A percentile compares a stretch with the other conserved stretches of the same genome.
Evolutionary conservation across 2,888 invertebrate species (phyloP).

Genomic region (Pachymerium ferrugineum): DNA sequence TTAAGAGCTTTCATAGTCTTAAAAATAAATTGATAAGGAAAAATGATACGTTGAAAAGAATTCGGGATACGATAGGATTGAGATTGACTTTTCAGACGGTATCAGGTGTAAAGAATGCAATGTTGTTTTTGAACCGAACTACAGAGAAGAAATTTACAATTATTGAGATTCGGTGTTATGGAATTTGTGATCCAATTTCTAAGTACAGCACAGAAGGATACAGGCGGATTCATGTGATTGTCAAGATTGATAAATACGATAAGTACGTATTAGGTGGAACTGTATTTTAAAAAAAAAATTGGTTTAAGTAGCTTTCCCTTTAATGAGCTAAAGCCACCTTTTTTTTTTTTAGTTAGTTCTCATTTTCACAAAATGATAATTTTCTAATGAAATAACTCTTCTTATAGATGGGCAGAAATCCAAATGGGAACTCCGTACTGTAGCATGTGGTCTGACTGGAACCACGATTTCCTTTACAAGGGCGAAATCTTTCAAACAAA

Average conservation of each 20-base stretch:
- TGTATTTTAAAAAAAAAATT: neutral
- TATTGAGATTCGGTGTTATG: neutral
- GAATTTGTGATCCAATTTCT: neutral
- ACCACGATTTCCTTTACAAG: conserved; percentile 27
- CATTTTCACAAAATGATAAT: no score
- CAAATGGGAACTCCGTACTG: conserved; percentile 27
- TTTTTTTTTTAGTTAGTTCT: no score
- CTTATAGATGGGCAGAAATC: conserved; percentile 3
- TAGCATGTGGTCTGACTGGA: conserved; percentile 27
- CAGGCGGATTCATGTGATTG: neutral
- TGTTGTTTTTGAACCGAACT: neutral
- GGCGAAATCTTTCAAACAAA: neutral
- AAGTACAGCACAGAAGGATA: neutral
- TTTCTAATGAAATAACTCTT: no score
- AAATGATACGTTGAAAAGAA: neutral
- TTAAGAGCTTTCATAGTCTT: neutral
- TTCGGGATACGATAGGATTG: neutral
- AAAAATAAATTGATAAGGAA: conserved; percentile 7
- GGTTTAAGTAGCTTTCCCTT: neutral
- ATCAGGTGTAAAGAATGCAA: neutral
- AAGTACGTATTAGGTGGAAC: neutral
- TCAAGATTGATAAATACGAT: conserved; percentile 16
- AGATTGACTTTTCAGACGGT: conserved; percentile 7
- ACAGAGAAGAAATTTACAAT: neutral
- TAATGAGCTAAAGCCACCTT: no score